phyloP scores from a whole-genome alignment of 1,140 invertebrate species.

The Sarcophaga bullata region DNA sequence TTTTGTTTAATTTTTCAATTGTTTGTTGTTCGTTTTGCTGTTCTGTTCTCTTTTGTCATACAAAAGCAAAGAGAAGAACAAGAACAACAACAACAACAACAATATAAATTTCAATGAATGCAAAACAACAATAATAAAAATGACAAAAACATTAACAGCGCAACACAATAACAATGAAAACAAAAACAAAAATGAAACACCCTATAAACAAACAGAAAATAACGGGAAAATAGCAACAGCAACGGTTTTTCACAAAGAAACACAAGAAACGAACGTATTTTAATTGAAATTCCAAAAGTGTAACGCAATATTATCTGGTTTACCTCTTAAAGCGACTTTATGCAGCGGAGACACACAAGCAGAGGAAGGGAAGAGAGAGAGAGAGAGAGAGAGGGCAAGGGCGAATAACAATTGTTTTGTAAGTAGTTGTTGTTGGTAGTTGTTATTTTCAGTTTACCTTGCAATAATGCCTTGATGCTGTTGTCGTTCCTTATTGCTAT shows the following conservation, averaged over 20 bases:
- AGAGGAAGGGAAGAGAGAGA: no score
- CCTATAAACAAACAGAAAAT: no score
- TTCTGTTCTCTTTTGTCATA: no score
- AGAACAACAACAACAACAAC: background rate
- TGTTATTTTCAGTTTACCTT: background rate
- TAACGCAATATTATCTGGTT: background rate
- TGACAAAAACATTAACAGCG: background rate
- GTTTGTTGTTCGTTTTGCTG: no score
- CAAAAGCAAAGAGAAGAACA: no score
- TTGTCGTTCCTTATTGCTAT: no score
- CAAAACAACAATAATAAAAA: conserved; percentile 16
- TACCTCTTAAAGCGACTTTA: background rate
- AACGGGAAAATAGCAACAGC: background rate
- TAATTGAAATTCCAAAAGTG: conserved; percentile 8
- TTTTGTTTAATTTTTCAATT: no score
- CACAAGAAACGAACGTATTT: conserved; percentile 7
- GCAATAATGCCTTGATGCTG: background rate
- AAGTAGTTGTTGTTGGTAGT: background rate
- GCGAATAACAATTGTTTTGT: no score
- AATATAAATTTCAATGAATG: conserved; percentile 5
- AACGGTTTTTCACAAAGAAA: background rate
- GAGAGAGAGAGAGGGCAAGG: no score
- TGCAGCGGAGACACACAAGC: no score
- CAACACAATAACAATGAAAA: background rate
- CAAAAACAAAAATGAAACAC: background rate